Percentiles rank a stretch among this genome's conserved stretches.
These are phyloP conservation scores for Diaprepes abbreviatus DNA, from an alignment of 2,888 invertebrate species.

Conservation along the genomic window DNA sequence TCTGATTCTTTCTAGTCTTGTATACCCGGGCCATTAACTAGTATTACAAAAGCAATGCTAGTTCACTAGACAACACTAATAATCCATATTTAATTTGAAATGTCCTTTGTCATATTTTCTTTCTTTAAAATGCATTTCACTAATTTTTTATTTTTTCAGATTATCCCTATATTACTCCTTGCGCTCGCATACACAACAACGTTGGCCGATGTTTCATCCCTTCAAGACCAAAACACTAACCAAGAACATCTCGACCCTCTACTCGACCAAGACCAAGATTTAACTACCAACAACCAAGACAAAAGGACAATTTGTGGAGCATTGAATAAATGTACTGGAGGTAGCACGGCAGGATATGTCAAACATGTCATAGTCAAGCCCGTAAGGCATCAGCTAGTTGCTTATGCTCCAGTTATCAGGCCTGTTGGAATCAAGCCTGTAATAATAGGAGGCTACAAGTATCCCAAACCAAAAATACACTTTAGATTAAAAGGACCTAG, in stretches of 20 bases:
- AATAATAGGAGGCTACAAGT: slow-evolving; percentile 50
- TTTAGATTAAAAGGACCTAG: slow-evolving; percentile 51
- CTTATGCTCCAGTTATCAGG: slow-evolving; percentile 56
- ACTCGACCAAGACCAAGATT: slow-evolving; percentile 55
- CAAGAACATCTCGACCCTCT: slow-evolving; percentile 58
- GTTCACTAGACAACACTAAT: too few relatives aligned
- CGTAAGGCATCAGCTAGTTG: slow-evolving; percentile 48
- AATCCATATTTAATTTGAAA: too few relatives aligned
- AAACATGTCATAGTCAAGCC: slow-evolving; percentile 60
- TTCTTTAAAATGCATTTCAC: too few relatives aligned
- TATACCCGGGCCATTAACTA: too few relatives aligned
- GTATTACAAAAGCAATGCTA: too few relatives aligned
- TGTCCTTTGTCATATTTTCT: too few relatives aligned
- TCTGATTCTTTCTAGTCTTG: too few relatives aligned
- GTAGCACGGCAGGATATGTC: slow-evolving; percentile 51
- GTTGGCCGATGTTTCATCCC: slow-evolving; percentile 44
- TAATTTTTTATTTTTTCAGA: too few relatives aligned
- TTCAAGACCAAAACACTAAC: slow-evolving; percentile 48
- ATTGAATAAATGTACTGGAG: slow-evolving; percentile 28
- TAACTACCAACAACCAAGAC: slow-evolving; percentile 58
- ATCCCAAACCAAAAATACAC: slow-evolving; percentile 54
- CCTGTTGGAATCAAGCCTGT: slow-evolving; percentile 55
- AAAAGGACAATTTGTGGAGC: slow-evolving; percentile 62
- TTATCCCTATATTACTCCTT: slow-evolving; percentile 7
- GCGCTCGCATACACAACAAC: slow-evolving; percentile 45